Percentiles rank a stretch among this genome's conserved stretches.
Evolutionary conservation across 2,888 invertebrate genomes (phyloP).

Genomic region (Eugnorisma glareosa): DNA sequence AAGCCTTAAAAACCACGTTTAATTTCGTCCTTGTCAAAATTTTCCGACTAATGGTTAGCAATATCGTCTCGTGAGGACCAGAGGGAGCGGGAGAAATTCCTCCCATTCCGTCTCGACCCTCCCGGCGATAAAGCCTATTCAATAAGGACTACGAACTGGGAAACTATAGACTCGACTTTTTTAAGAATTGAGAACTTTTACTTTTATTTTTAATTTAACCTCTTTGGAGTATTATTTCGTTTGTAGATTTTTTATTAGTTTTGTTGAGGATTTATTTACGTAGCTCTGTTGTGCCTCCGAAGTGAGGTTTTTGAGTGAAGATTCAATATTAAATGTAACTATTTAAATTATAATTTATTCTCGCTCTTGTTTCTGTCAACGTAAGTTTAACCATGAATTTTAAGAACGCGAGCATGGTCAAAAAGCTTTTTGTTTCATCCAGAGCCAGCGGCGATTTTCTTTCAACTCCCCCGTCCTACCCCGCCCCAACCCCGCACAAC

Average conservation of each 20-base stretch:
- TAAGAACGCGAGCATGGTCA: no score
- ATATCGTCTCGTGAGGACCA: slow-evolving; percentile 66
- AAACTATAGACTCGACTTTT: slow-evolving; percentile 58
- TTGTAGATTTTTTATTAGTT: slow-evolving; percentile 15
- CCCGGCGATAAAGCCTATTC: slow-evolving; percentile 72
- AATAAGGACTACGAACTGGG: slow-evolving; percentile 68
- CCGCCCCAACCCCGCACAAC: no score
- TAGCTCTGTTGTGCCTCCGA: not conserved
- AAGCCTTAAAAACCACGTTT: slow-evolving; percentile 29
- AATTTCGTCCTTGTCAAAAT: slow-evolving; percentile 68
- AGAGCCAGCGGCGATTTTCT: no score
- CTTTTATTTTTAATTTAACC: slow-evolving; percentile 24
- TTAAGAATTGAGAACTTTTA: slow-evolving; percentile 34
- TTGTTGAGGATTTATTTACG: not conserved
- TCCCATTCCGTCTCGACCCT: slow-evolving; percentile 49
- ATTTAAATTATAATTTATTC: no score
- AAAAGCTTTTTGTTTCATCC: no score
- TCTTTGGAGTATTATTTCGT: slow-evolving; percentile 39
- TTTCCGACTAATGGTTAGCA: slow-evolving; percentile 71
- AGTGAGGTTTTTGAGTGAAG: not conserved
- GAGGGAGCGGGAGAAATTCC: slow-evolving; percentile 68
- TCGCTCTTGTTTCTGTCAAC: no score
- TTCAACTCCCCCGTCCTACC: no score
- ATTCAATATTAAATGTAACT: no score
- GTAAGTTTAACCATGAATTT: no score